Percentiles rank a stretch among this genome's conserved stretches.
Conservation (phyloP, 2,113 vertebrate species). For the Leucoraja erinaceus region DNA sequence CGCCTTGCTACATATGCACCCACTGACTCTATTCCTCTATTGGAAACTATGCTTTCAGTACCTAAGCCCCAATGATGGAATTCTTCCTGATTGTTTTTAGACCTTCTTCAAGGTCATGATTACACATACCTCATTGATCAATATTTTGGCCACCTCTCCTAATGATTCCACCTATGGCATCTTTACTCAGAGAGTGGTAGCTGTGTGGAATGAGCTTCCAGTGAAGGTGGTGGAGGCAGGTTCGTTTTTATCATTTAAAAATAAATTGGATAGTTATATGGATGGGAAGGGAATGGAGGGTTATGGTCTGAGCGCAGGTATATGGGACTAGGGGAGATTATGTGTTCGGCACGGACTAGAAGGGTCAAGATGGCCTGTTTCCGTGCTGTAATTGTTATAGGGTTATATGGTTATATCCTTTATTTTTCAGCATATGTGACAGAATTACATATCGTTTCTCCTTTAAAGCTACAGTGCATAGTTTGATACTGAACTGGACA, state of each 20-base stretch:
- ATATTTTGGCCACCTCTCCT: neutral
- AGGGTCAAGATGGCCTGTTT: no score
- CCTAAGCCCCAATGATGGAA: neutral
- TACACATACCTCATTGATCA: neutral
- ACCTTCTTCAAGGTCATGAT: neutral
- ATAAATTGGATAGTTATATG: no score
- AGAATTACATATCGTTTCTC: neutral
- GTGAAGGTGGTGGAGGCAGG: no score
- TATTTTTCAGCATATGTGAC: neutral
- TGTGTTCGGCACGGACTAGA: no score
- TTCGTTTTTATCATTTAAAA: no score
- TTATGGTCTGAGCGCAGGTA: no score
- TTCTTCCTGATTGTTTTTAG: neutral
- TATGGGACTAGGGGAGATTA: no score
- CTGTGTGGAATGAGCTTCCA: no score
- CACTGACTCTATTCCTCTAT: neutral
- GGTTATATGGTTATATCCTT: no score
- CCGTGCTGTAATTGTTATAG: no score
- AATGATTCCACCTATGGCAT: neutral
- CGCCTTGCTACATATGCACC: neutral
- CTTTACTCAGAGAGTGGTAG: no score
- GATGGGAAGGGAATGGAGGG: no score
- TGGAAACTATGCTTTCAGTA: neutral
- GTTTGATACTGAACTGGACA: neutral
- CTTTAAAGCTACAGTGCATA: neutral